Percentiles rank a stretch among this genome's conserved stretches.
phyloP scores from a whole-genome alignment of 2,797 vertebrate species.

The Pseudotriccus pelzelni region DNA sequence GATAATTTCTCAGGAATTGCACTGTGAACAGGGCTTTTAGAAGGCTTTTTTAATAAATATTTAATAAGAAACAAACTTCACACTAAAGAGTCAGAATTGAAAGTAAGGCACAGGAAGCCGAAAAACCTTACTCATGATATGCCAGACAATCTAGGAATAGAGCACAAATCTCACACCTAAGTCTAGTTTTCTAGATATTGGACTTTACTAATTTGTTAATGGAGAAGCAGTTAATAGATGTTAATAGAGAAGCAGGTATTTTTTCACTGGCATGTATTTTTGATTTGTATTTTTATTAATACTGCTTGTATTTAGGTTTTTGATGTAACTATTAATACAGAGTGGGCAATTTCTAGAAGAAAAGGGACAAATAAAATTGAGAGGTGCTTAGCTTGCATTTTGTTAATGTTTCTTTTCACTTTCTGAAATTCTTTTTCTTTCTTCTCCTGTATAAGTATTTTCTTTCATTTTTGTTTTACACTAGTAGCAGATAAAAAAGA shows the following conservation, averaged over 20 bases:
- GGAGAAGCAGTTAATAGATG: not conserved
- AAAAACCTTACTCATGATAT: conserved; percentile 35
- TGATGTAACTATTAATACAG: not conserved
- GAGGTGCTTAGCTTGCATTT: not conserved
- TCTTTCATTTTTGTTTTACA: not conserved
- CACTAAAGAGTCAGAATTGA: not conserved
- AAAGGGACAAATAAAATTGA: not conserved
- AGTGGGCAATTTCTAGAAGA: not conserved
- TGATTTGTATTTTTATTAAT: not conserved
- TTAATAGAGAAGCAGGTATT: not conserved
- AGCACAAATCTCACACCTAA: not conserved
- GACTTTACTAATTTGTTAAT: not conserved
- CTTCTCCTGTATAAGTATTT: not conserved
- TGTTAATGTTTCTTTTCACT: not conserved
- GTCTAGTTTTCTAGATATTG: not conserved
- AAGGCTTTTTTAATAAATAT: not conserved
- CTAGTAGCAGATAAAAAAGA: not conserved
- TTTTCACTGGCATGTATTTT: not conserved
- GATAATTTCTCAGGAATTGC: not conserved
- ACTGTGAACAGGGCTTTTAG: not conserved
- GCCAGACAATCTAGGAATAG: not conserved
- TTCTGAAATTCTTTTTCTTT: not conserved
- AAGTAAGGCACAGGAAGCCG: conserved; percentile 22
- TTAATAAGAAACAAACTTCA: not conserved
- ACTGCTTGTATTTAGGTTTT: not conserved